Percentiles rank a stretch among this genome's conserved stretches.
These are phyloP conservation scores for Phenganax subtilis DNA, from an alignment of 92 coral and sea anemone species.

Conservation along the genomic window DNA sequence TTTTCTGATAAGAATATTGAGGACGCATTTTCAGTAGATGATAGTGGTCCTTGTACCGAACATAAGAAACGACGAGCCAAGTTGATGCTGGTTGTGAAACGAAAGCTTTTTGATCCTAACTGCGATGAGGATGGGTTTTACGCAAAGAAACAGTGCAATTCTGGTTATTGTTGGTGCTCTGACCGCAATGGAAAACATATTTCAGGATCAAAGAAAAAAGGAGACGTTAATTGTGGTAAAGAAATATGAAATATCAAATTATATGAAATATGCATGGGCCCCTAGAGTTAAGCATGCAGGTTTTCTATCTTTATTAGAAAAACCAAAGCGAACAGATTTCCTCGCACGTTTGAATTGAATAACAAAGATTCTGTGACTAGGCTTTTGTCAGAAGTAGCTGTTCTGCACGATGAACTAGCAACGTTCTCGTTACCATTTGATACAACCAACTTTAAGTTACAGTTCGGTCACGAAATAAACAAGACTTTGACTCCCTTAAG, in stretches of 20 bases:
- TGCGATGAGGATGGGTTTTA: constrained; percentile 71
- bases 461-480: too few species aligned
- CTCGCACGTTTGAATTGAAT: too few species aligned
- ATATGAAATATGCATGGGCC: too few species aligned
- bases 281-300: too few species aligned
- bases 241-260: not conserved
- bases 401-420: too few species aligned
- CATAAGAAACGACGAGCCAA: not conserved
- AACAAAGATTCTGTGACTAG: too few species aligned
- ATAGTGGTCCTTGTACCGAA: constrained; percentile 8
- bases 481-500: too few species aligned
- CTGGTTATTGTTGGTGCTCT: constrained; percentile 88
- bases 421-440: too few species aligned
- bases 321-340: too few species aligned
- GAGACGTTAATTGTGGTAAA: constrained; percentile 56
- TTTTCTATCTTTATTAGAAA: too few species aligned
- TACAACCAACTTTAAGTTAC: too few species aligned
- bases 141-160: constrained; percentile 61
- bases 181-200: constrained; percentile 59
- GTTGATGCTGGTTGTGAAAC: not conserved
- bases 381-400: too few species aligned
- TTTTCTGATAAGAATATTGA: not conserved
- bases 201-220: constrained; percentile 57
- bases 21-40: constrained; percentile 2
- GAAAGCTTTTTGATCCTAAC: constrained; percentile 51